Conservation (phyloP, 92 coral and sea anemone species). For the Porites divaricata region DNA sequence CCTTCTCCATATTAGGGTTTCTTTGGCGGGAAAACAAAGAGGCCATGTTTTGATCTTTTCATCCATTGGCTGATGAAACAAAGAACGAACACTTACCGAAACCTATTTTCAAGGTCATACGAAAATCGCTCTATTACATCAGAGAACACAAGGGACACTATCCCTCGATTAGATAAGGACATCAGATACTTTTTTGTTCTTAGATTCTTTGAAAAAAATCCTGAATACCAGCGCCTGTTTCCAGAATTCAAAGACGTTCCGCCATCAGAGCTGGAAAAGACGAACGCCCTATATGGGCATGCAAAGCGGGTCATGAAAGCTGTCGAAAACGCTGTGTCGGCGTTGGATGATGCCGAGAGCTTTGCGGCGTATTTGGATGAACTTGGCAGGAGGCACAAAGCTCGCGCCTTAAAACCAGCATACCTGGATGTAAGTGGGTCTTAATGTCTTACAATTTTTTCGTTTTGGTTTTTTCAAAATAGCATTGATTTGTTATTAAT, state of each 20-base stretch:
- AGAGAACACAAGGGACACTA: neutral
- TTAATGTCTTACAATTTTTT: too few relatives aligned
- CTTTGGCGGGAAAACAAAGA: too few relatives aligned
- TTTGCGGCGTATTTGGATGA: constrained; percentile 81
- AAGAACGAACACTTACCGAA: too few relatives aligned
- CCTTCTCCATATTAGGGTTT: too few relatives aligned
- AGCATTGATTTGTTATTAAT: too few relatives aligned
- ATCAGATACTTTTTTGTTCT: neutral
- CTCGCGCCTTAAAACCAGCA: constrained; percentile 71
- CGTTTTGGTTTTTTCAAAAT: too few relatives aligned
- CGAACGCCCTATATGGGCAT: constrained; percentile 78
- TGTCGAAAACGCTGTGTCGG: constrained; percentile 77
- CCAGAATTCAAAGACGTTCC: constrained; percentile 79
- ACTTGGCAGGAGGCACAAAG: constrained; percentile 82
- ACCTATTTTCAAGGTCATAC: too few relatives aligned
- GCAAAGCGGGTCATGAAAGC: constrained; percentile 89
- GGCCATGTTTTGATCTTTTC: too few relatives aligned
- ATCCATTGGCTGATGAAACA: too few relatives aligned
- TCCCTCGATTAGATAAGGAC: neutral
- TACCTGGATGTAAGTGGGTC: constrained; percentile 72
- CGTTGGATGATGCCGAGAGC: constrained; percentile 72
- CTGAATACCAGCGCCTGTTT: constrained; percentile 78
- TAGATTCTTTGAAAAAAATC: constrained; percentile 80
- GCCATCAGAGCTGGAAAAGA: constrained; percentile 65
- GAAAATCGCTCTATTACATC: too few relatives aligned